Evolutionary conservation across 2,113 vertebrate species (phyloP).

Genomic region (Sclerurus mexicanus): DNA sequence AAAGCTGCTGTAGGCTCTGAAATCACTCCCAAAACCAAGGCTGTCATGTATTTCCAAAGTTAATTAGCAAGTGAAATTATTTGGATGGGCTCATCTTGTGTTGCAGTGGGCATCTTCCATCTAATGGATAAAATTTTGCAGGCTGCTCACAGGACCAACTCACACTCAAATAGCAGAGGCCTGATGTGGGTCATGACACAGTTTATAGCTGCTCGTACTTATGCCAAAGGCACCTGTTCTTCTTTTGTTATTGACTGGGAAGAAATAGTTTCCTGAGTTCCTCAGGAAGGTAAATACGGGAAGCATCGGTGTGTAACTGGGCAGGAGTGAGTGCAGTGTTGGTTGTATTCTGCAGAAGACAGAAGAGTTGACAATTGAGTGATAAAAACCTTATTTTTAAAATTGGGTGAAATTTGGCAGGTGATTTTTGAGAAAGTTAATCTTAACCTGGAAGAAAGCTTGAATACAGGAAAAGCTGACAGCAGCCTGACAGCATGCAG

Average conservation of each 20-base stretch:
- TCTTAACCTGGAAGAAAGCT: background rate
- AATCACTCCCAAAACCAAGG: background rate
- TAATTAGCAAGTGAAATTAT: constrained; percentile 26
- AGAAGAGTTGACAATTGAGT: background rate
- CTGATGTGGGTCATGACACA: background rate
- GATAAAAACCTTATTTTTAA: background rate
- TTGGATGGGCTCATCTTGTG: background rate
- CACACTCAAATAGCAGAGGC: background rate
- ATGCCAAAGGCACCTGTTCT: background rate
- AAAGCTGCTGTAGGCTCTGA: background rate
- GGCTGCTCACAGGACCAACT: background rate
- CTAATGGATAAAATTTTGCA: background rate
- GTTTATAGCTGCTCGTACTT: background rate
- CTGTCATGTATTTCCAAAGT: background rate
- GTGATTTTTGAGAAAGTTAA: background rate
- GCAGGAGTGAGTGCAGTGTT: background rate
- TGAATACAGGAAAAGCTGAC: background rate
- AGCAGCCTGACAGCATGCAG: background rate
- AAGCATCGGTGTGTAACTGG: background rate
- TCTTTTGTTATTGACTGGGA: background rate
- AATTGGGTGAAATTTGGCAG: background rate
- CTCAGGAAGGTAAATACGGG: background rate
- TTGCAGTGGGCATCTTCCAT: background rate
- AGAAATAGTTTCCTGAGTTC: background rate
- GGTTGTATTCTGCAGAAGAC: background rate